Base-by-base conservation (phyloP, 2,113 vertebrate genomes). In the Tricholaema leucomelas region DNA sequence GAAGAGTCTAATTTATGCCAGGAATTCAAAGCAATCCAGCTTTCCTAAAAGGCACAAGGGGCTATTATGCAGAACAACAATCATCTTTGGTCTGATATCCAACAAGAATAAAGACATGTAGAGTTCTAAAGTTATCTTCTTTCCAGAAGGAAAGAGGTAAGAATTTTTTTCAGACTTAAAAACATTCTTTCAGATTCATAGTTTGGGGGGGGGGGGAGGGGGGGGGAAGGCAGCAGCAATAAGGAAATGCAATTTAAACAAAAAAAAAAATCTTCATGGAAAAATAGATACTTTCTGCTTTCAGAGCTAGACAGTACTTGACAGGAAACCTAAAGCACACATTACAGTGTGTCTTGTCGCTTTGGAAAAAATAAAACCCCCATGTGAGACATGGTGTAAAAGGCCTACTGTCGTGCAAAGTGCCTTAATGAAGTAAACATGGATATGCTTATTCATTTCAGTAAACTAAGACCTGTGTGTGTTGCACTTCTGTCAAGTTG, bases 351-450 rank as follows among this genome's bases (percentile, higher is more conserved):
- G 67, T 72, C 91, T 46, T 64, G 27, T 93, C 84, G 89, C 52
- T 77, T 76, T n/a, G 5, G 87, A 66, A 92, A 87, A 88, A 80
- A 65, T 12, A 81, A 61, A 50, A 56, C 8, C 2, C 3, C 36
- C 84, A 82, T 64, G 85, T 60, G 31, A 84, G 70, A 65, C 42
- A 76, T 59, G 59, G 81, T 35, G 16, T 38, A n/a, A 54, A 90
- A 96, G 92, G 77, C 85, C 50, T 74, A 12, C 20, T 59, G 52
- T 74, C 88, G 92, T 90, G 54, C 88, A 93, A 91, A 95, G 94
- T 93, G 88, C 74, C 77, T 78, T 79, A 36, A 59, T 28, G 56
- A 92, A 96, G 87, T 76, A 94, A 96, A 94, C 85, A 48, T 28
- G 31, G 28, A 77, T 24, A 20, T 20, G 56, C 48, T 78, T 73